phyloP scores from a whole-genome alignment of 1,140 invertebrate genomes.

The Drosophila dunni region DNA sequence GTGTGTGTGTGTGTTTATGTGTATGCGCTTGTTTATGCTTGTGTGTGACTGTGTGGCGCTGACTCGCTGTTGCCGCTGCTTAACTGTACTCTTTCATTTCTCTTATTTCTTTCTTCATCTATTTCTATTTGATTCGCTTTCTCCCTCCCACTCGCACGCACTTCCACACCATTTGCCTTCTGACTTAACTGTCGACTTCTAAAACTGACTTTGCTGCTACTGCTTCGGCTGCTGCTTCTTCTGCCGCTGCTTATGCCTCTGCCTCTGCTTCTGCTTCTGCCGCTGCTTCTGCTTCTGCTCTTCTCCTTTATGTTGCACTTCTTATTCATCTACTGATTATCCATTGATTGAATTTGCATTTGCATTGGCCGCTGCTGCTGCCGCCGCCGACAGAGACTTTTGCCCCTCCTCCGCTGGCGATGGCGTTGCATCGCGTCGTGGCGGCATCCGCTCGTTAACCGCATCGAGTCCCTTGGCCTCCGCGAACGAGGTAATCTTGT shows the following conservation, averaged over 20 bases:
- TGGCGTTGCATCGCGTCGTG: constrained; percentile 93
- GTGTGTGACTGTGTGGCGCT: constrained; percentile 15
- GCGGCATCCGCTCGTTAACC: constrained; percentile 99
- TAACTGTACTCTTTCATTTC: constrained; percentile 10
- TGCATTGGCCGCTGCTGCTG: constrained; percentile 80
- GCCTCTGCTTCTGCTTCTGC: constrained; percentile 7
- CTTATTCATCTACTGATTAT: constrained; percentile 74
- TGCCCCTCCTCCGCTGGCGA: constrained; percentile 85
- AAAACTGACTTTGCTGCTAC: constrained; percentile 56
- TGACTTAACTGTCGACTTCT: constrained; percentile 62
- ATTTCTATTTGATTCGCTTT: constrained; percentile 46
- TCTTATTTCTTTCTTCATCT: constrained; percentile 6
- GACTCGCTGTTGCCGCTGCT: constrained; percentile 39
- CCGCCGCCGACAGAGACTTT: constrained; percentile 73
- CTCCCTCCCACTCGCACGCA: constrained; percentile 50
- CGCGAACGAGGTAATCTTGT: constrained; percentile 99
- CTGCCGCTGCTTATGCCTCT: constrained; percentile 8
- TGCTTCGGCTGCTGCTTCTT: constrained; percentile 9
- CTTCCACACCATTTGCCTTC: constrained; percentile 16
- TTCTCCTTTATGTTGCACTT: constrained; percentile 15
- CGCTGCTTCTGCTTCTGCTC: constrained; percentile 12
- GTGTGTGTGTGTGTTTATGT: constrained; percentile 16
- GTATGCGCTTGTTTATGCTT: constrained; percentile 3
- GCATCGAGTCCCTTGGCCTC: constrained; percentile 99
- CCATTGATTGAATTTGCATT: constrained; percentile 84